These are phyloP conservation scores for Drosophila saltans DNA, from an alignment of 1,140 invertebrate genomes.

Conservation along the genomic window DNA sequence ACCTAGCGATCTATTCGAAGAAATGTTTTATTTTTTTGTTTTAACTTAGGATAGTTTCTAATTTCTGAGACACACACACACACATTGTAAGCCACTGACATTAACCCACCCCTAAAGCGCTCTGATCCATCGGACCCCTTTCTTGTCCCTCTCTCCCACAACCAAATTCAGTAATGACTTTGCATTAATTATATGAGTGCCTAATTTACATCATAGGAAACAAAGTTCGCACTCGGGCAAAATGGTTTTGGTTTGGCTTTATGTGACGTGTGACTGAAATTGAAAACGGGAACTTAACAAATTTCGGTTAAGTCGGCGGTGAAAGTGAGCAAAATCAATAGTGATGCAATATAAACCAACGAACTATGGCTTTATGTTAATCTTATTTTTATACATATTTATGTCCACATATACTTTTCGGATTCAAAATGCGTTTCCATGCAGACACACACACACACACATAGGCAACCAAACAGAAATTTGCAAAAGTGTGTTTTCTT, in stretches of 20 bases:
- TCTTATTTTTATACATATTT: not conserved
- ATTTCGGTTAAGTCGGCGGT: conserved; percentile 40
- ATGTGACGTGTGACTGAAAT: conserved; percentile 51
- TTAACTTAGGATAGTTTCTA: conserved; percentile 1
- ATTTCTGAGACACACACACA: conserved; percentile 3
- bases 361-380: conserved; percentile 14
- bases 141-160: not conserved
- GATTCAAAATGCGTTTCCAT: conserved; percentile 1
- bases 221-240: conserved; percentile 42
- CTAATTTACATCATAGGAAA: conserved; percentile 51
- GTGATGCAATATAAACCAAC: conserved; percentile 39
- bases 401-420: not conserved
- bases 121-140: not conserved
- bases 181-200: conserved; percentile 33
- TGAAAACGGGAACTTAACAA: conserved; percentile 20
- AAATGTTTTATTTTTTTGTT: not conserved
- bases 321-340: conserved; percentile 81
- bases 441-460: conserved; percentile 18
- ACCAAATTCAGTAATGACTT: conserved; percentile 29
- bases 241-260: conserved; percentile 21
- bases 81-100: conserved; percentile 19
- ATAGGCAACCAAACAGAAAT: conserved; percentile 22
- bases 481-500: conserved; percentile 28
- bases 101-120: not conserved
- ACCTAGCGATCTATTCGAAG: not conserved